Percentiles rank a stretch among this genome's conserved stretches.
Evolutionary conservation across 1,140 invertebrate species (phyloP).

Genomic region (Sitobion miscanthi): DNA sequence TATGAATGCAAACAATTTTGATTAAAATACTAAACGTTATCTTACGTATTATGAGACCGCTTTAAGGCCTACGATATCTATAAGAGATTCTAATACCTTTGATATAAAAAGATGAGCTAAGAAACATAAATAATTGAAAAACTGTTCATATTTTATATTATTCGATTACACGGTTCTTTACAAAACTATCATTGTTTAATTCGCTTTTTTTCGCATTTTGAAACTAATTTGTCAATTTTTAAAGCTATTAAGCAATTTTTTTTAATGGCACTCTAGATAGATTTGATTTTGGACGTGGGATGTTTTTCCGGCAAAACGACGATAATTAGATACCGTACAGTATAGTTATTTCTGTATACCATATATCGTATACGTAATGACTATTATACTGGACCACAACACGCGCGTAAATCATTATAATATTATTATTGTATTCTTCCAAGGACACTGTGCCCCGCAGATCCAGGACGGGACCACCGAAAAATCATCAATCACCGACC

Average conservation of each 20-base stretch:
- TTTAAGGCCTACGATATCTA: neutral
- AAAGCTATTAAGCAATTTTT: neutral
- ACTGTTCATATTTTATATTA: no score
- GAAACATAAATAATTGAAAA: neutral
- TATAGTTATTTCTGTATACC: no score
- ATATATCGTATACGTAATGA: neutral
- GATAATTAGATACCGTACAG: neutral
- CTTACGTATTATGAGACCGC: neutral
- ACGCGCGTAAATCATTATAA: neutral
- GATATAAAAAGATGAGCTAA: neutral
- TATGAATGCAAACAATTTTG: neutral
- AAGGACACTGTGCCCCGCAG: neutral
- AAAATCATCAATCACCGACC: conserved; percentile 28
- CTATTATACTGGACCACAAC: neutral
- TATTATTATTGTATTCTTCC: neutral
- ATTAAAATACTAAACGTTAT: no score
- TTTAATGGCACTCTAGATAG: neutral
- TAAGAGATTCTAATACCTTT: neutral
- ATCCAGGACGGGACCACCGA: neutral
- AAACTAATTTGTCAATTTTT: neutral
- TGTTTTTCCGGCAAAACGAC: no score
- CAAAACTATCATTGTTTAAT: neutral
- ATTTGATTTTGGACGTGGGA: neutral
- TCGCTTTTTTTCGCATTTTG: neutral
- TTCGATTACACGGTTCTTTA: neutral